phyloP scores from a whole-genome alignment of 2,113 vertebrate genomes.

The Pomatostomus ruficeps region DNA sequence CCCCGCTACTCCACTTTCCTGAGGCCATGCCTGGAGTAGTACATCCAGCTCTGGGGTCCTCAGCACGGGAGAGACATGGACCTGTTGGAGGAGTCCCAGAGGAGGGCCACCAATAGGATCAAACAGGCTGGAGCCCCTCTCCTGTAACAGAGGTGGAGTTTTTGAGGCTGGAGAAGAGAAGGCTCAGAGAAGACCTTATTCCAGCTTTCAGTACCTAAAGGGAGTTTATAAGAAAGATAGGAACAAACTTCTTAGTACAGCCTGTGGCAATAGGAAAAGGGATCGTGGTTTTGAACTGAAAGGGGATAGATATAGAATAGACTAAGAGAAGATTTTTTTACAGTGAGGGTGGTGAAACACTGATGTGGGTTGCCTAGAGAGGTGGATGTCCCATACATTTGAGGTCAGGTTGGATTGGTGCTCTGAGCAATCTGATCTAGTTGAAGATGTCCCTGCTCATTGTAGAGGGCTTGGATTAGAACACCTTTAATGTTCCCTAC shows the following conservation, averaged over 20 bases:
- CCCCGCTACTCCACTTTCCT: background rate
- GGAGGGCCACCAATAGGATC: background rate
- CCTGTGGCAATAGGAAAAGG: background rate
- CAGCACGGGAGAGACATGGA: background rate
- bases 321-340: background rate
- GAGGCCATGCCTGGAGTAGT: background rate
- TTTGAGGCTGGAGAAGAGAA: background rate
- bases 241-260: background rate
- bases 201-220: background rate
- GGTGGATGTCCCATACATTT: background rate
- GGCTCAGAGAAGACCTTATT: background rate
- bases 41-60: background rate
- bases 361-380: background rate
- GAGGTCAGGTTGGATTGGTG: background rate
- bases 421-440: background rate
- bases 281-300: background rate
- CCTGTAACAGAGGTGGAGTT: background rate
- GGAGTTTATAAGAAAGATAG: background rate
- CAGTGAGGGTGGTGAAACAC: background rate
- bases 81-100: background rate
- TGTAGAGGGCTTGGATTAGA: background rate
- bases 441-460: background rate
- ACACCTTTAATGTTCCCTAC: background rate
- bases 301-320: background rate
- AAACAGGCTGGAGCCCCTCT: background rate